Percentiles rank a stretch among this genome's conserved stretches.
Evolutionary conservation across 2,888 invertebrate genomes (phyloP).

Genomic region (Nomada lathburiana): DNA sequence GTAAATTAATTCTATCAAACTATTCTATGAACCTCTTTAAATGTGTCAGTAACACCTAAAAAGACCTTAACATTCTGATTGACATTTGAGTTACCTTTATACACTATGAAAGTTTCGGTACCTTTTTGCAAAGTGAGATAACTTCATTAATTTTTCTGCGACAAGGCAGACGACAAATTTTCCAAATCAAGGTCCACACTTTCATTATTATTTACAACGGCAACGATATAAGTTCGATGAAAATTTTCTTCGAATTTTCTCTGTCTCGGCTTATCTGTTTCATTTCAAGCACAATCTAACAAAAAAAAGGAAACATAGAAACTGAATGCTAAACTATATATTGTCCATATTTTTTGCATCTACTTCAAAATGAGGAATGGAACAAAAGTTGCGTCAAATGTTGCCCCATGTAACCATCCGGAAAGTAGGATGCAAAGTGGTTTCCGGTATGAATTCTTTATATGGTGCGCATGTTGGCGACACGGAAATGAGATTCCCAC

Average conservation of each 20-base stretch:
- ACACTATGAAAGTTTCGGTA: no score
- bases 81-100: no score
- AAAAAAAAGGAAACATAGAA: not conserved
- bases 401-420: slow-evolving; percentile 20
- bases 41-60: no score
- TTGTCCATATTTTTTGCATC: not conserved
- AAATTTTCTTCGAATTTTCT: not conserved
- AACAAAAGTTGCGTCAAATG: not conserved
- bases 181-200: no score
- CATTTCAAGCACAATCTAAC: not conserved
- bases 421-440: slow-evolving; percentile 38
- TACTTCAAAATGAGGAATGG: not conserved
- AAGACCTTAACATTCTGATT: no score
- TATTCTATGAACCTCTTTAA: no score
- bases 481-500: slow-evolving; percentile 42
- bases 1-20: no score
- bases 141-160: no score
- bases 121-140: no score
- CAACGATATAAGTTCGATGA: no score
- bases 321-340: not conserved
- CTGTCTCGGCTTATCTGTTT: not conserved
- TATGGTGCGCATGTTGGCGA: slow-evolving; percentile 20
- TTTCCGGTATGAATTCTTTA: slow-evolving; percentile 52
- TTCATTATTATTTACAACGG: no score
- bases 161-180: no score